Conservation (phyloP, 1,140 invertebrate genomes). For the Callitettix versicolor region DNA sequence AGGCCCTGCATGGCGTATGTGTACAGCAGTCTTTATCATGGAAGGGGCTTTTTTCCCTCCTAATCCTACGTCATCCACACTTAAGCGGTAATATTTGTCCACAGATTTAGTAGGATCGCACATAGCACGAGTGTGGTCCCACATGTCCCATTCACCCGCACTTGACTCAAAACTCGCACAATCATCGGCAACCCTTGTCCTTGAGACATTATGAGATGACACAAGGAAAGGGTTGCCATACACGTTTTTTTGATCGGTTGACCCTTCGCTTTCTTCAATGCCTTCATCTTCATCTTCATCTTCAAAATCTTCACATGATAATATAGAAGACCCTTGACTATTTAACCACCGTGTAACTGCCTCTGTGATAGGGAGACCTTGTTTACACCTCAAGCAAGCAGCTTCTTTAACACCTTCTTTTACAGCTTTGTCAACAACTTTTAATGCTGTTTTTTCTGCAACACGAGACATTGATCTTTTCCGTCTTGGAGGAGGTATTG, state of each 20-base stretch:
- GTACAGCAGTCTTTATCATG: conserved; percentile 17
- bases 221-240: conserved; percentile 33
- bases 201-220: conserved; percentile 27
- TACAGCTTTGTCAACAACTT: conserved; percentile 6
- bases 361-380: conserved; percentile 22
- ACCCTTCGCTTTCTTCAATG: conserved; percentile 19
- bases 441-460: conserved; percentile 16
- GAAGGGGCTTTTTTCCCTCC: neutral
- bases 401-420: conserved; percentile 17
- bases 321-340: conserved; percentile 19
- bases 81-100: conserved; percentile 21
- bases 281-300: conserved; percentile 22
- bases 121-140: conserved; percentile 13
- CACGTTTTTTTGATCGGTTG: conserved; percentile 32
- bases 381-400: neutral
- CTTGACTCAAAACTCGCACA: conserved; percentile 5
- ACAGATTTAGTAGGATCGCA: conserved; percentile 19
- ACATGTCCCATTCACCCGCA: conserved; percentile 14
- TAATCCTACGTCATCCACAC: conserved; percentile 4
- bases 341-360: conserved; percentile 30
- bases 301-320: conserved; percentile 16
- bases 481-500: conserved; percentile 14
- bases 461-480: conserved; percentile 9
- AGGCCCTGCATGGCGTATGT: conserved; percentile 16
- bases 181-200: conserved; percentile 24